These are phyloP conservation scores for Melanargia galathea DNA, from an alignment of 2,888 invertebrate species.

Conservation along the genomic window DNA sequence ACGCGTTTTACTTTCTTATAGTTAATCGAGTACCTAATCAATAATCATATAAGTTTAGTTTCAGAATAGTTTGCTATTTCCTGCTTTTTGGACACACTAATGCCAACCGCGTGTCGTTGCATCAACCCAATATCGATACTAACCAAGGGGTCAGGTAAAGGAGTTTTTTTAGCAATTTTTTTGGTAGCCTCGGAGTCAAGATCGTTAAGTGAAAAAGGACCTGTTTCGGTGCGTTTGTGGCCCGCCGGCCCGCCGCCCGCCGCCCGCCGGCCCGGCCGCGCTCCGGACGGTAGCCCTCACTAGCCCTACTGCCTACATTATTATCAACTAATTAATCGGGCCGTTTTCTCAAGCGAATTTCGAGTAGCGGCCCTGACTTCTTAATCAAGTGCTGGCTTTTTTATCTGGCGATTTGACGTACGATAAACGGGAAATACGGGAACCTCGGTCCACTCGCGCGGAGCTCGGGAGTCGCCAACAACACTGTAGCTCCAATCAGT, in stretches of 20 bases:
- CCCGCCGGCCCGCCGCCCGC: conserved; percentile 49
- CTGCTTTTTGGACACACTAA: not conserved
- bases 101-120: conserved; percentile 28
- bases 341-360: conserved; percentile 56
- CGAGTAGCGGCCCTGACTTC: conserved; percentile 30
- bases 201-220: conserved; percentile 76
- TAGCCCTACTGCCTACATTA: conserved; percentile 60
- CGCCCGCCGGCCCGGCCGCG: conserved; percentile 50
- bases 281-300: conserved; percentile 70
- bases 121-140: conserved; percentile 52
- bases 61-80: not conserved
- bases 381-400: conserved; percentile 36
- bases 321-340: conserved; percentile 78
- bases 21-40: no score
- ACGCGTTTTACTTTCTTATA: no score
- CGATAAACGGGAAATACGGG: conserved; percentile 1
- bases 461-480: no score
- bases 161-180: conserved; percentile 70
- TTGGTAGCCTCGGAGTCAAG: conserved; percentile 64
- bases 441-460: not conserved
- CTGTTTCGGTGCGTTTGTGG: conserved; percentile 74
- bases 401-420: conserved; percentile 26
- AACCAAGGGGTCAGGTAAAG: conserved; percentile 63
- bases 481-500: no score
- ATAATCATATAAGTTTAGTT: no score